These are phyloP conservation scores for Apoderus coryli DNA, from an alignment of 2,888 invertebrate genomes.

Conservation along the genomic window DNA sequence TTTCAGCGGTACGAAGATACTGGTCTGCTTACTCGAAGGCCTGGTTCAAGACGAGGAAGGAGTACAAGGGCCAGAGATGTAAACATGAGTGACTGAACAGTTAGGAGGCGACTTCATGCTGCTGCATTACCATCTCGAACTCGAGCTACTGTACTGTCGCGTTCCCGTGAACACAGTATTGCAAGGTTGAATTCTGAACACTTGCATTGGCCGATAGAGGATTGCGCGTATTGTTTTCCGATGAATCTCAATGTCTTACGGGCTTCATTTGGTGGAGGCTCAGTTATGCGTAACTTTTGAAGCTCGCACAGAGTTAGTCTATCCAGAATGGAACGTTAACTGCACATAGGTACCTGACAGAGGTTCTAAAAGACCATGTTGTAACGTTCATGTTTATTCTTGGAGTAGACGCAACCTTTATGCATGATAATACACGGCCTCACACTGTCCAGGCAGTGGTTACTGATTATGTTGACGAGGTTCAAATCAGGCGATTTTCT, in stretches of 20 bases:
- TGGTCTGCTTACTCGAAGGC: too few species aligned
- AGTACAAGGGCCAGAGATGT: slow-evolving; percentile 9
- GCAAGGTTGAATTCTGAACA: slow-evolving; percentile 9
- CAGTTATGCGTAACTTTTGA: slow-evolving; percentile 5
- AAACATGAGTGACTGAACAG: slow-evolving; percentile 9
- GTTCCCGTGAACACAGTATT: slow-evolving; percentile 4
- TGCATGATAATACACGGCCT: slow-evolving; percentile 9
- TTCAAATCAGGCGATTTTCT: slow-evolving; percentile 7
- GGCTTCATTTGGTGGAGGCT: slow-evolving; percentile 8
- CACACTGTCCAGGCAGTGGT: slow-evolving; percentile 6
- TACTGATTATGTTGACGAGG: slow-evolving; percentile 8
- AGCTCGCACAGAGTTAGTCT: slow-evolving; percentile 6
- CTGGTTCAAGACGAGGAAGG: slow-evolving; percentile 7
- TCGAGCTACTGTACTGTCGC: slow-evolving; percentile 1
- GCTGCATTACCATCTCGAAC: slow-evolving; percentile 3
- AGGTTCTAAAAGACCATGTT: too few species aligned
- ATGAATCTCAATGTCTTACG: slow-evolving; percentile 10
- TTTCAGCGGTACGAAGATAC: too few species aligned
- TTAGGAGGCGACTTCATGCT: slow-evolving; percentile 5
- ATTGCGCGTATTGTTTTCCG: slow-evolving; percentile 11
- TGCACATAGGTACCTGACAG: too few species aligned
- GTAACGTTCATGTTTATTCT: slow-evolving; percentile 7
- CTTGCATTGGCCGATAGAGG: slow-evolving; percentile 8
- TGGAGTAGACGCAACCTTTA: slow-evolving; percentile 7
- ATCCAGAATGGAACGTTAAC: slow-evolving; percentile 5